Evolutionary conservation across 2,797 vertebrate species (phyloP).

Genomic region (Avahi laniger): DNA sequence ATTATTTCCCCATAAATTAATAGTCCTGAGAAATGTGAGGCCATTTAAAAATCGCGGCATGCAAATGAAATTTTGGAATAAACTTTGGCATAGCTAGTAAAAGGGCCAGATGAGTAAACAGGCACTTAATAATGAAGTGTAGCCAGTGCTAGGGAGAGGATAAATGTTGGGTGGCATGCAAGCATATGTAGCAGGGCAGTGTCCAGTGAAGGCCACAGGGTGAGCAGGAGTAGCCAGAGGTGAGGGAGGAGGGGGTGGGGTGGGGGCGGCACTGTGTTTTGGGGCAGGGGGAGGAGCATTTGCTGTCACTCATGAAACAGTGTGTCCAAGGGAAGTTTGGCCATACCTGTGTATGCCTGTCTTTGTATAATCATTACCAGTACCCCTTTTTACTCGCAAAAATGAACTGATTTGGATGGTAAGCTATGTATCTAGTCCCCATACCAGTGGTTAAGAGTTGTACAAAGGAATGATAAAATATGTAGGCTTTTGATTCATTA

Average conservation of each 20-base stretch:
- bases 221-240: too few relatives aligned
- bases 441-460: neutral
- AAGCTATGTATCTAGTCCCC: neutral
- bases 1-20: constrained; percentile 43
- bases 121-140: neutral
- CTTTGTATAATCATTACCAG: neutral
- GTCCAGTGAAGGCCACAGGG: rapidly evolving
- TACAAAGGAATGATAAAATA: neutral
- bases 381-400: neutral
- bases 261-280: neutral
- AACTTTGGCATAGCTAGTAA: neutral
- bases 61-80: constrained; percentile 53
- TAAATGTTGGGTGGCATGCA: neutral
- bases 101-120: neutral
- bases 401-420: neutral
- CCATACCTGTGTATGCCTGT: neutral
- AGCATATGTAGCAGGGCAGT: rapidly evolving
- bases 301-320: neutral
- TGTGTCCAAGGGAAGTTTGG: neutral
- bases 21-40: constrained; percentile 18
- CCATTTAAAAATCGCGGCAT: constrained; percentile 52
- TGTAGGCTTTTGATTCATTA: neutral
- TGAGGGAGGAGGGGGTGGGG: neutral
- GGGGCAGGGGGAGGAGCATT: neutral
- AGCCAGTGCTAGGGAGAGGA: neutral